phyloP scores from a whole-genome alignment of 2,113 vertebrate genomes.

The Nycticorax nycticorax region DNA sequence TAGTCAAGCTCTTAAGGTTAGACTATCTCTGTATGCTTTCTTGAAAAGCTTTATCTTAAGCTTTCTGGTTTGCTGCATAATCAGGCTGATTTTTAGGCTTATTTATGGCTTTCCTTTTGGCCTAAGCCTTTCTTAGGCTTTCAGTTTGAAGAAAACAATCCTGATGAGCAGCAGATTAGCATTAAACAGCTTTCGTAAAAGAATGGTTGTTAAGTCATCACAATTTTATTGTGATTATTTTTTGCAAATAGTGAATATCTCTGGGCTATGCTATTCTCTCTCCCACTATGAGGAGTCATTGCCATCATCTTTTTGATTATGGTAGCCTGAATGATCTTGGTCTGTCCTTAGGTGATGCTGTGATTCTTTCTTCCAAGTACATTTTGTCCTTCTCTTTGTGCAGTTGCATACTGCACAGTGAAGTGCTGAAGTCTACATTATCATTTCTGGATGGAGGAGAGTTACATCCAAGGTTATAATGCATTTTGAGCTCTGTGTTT shows the following conservation, averaged over 20 bases:
- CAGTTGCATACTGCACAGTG: not conserved
- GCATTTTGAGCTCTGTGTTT: not conserved
- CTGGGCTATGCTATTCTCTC: conserved; percentile 20
- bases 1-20: not conserved
- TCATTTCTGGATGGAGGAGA: conserved; percentile 3
- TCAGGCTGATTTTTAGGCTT: conserved; percentile 5
- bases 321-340: not conserved
- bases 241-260: not conserved
- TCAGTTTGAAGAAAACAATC: conserved; percentile 30
- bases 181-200: conserved; percentile 22
- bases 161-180: conserved; percentile 23
- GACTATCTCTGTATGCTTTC: not conserved
- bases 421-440: conserved; percentile 21
- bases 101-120: not conserved
- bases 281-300: not conserved
- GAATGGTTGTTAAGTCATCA: conserved; percentile 26
- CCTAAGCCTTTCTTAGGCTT: not conserved
- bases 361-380: not conserved
- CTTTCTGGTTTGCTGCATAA: not conserved
- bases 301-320: not conserved
- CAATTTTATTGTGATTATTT: conserved; percentile 40
- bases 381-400: not conserved
- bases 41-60: not conserved
- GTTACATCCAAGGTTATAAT: not conserved
- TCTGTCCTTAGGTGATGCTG: not conserved